These are phyloP conservation scores for Apostichopus japonicus DNA, from an alignment of 35 echinoderm and acorn worm species.

Conservation along the genomic window DNA sequence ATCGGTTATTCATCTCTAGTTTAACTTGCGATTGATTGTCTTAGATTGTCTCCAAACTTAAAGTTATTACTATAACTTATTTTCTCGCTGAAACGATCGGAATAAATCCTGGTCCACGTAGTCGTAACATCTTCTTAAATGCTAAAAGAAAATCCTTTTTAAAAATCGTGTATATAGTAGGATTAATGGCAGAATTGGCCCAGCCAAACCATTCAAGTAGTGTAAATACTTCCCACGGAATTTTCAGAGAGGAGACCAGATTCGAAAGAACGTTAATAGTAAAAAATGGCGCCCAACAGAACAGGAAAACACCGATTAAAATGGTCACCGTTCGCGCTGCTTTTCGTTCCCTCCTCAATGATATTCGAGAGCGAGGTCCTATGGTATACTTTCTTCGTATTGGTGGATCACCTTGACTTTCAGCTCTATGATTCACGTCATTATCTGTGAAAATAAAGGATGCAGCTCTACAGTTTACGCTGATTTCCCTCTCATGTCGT, in stretches of 20 bases:
- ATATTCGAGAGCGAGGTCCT: not conserved
- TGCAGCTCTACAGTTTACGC: too few species aligned
- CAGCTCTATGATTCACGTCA: too few species aligned
- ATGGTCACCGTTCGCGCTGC: slow-evolving; percentile 55
- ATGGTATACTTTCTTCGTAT: not conserved
- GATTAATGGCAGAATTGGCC: slow-evolving; percentile 64
- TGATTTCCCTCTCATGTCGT: too few species aligned
- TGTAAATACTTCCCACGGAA: slow-evolving; percentile 5
- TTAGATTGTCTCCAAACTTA: too few species aligned
- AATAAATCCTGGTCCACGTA: too few species aligned
- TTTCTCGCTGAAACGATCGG: too few species aligned
- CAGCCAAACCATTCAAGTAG: slow-evolving; percentile 66
- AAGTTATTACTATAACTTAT: too few species aligned
- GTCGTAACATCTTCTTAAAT: not conserved
- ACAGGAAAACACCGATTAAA: slow-evolving; percentile 66
- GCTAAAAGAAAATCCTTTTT: slow-evolving; percentile 72
- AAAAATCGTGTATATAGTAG: slow-evolving; percentile 69
- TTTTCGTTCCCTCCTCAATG: slow-evolving; percentile 58
- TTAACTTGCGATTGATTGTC: too few species aligned
- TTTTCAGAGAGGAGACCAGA: slow-evolving; percentile 21
- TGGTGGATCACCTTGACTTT: not conserved
- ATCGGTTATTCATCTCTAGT: too few species aligned
- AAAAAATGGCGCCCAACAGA: slow-evolving; percentile 73
- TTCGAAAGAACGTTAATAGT: slow-evolving; percentile 2
- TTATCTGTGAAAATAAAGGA: too few species aligned